Base-by-base conservation (phyloP, 2,113 vertebrate species). In the Albula glossodonta region DNA sequence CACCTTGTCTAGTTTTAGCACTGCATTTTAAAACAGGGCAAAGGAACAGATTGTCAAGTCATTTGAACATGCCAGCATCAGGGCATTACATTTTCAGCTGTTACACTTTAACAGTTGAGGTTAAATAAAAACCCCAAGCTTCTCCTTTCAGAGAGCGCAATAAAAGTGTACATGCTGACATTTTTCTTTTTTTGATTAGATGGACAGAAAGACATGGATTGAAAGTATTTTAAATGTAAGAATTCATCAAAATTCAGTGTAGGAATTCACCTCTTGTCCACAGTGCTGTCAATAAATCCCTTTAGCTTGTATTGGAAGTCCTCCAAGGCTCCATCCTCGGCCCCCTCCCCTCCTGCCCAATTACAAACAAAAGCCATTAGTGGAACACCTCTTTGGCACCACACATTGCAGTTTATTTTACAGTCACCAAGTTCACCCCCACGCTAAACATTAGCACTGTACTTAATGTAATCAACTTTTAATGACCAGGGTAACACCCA, bases 271-370 rank as follows among this genome's bases (percentile, higher is more conserved):
- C 98, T 99, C 92, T 99, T 99, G 85, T 99, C 98, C 92, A 99
- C 92, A 0, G 97, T 98, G 91, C 97, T 96, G 91, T 99, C 98
- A 87, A 99, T 98, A 88, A 97, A 96, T 53, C 96, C 98, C 90
- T 98, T 99, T 91, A 99, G 88, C 89, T 98, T 99, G 92, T 96
- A 99, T 90, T 99, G 97, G 70, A 99, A 94, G 86, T 99, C 98
- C 94, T 99, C 98, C 91, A 97, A 97, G 91, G 97, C 97, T 41
- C 95, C 90, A 90, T 98, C 97, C 90, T 98, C 97, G 87, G 95
- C 95, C 87, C 95, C 92, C 89, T 99, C 98, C 53, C 95, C 96
- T 84, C 95, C 98, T 99, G 82, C 51, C 82, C 81, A 80, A 22
- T 74, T 0, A 74, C n/a, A 74, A 74, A 80, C 3, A 41, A 74